Percentiles rank a stretch among this genome's conserved stretches.
phyloP scores from a whole-genome alignment of 2,888 invertebrate species.

The Drosophila formosana region DNA sequence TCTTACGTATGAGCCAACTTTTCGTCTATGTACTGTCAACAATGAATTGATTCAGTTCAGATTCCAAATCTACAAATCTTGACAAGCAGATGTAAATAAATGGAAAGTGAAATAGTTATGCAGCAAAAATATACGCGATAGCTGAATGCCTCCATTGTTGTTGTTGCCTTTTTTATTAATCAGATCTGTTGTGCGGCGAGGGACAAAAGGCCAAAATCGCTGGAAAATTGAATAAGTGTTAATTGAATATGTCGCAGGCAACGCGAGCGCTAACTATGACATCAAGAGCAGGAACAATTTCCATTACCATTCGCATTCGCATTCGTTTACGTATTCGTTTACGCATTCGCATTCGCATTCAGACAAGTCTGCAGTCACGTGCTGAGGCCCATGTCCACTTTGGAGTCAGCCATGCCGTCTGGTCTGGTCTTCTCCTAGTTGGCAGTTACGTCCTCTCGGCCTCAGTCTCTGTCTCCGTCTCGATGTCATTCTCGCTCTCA shows the following conservation, averaged over 20 bases:
- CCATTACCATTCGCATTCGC: conserved; percentile 27
- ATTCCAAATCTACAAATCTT: too few relatives aligned
- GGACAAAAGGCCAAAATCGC: conserved; percentile 62
- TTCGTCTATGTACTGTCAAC: too few relatives aligned
- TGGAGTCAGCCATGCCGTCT: conserved; percentile 16
- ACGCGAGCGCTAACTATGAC: conserved; percentile 49
- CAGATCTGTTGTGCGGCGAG: conserved; percentile 19
- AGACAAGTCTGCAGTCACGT: conserved; percentile 18
- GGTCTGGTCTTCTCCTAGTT: background rate
- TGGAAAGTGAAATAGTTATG: background rate
- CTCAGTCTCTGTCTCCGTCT: conserved; percentile 8
- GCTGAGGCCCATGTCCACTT: conserved; percentile 35
- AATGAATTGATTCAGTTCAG: too few relatives aligned
- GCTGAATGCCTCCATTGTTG: background rate
- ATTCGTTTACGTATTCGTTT: conserved; percentile 14
- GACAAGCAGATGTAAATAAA: too few relatives aligned
- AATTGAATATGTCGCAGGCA: conserved; percentile 59
- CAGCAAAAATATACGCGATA: background rate
- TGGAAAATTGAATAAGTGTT: conserved; percentile 68
- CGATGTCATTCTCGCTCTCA: conserved; percentile 6
- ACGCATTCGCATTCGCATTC: conserved; percentile 5
- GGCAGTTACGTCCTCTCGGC: background rate
- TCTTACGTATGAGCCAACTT: too few relatives aligned
- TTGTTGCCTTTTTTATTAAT: conserved; percentile 31
- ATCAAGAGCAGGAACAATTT: conserved; percentile 47